Evolutionary conservation across 2,888 invertebrate genomes (phyloP).

Genomic region (Coleophora deauratella): DNA sequence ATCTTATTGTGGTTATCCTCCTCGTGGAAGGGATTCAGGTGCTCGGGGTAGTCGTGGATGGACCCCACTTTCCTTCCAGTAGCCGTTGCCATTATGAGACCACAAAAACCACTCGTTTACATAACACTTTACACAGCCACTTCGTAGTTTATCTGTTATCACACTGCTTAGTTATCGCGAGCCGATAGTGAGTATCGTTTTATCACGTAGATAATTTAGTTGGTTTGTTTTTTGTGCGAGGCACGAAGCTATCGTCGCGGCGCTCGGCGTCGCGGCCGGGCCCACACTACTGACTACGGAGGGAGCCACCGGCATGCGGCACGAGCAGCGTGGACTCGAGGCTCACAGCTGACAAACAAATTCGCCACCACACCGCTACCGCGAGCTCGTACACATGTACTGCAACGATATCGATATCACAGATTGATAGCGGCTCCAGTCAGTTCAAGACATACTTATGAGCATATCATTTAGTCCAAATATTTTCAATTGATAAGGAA

Average conservation of each 20-base stretch:
- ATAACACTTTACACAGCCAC: constrained; percentile 55
- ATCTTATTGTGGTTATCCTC: constrained; percentile 77
- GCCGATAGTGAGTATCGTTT: constrained; percentile 54
- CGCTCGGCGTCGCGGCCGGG: constrained; percentile 30
- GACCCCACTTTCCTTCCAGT: constrained; percentile 69
- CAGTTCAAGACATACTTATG: too few species aligned
- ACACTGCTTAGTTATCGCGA: constrained; percentile 56
- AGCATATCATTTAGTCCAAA: too few species aligned
- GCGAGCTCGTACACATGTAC: background rate
- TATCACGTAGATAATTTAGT: constrained; percentile 63
- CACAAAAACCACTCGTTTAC: constrained; percentile 50
- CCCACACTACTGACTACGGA: constrained; percentile 47
- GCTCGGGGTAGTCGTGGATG: constrained; percentile 83
- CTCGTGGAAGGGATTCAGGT: constrained; percentile 83
- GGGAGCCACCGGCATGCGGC: constrained; percentile 9
- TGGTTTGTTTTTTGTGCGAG: constrained; percentile 53
- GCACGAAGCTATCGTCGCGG: constrained; percentile 15
- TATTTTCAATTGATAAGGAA: too few species aligned
- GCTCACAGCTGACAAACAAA: constrained; percentile 7
- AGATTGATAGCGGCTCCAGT: too few species aligned
- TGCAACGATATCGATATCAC: too few species aligned
- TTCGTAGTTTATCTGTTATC: constrained; percentile 63
- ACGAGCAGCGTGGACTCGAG: constrained; percentile 8
- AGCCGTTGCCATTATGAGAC: constrained; percentile 51
- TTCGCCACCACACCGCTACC: constrained; percentile 3